phyloP scores from a whole-genome alignment of 2,888 invertebrate species.

The Pycnomerus fuliginosus region DNA sequence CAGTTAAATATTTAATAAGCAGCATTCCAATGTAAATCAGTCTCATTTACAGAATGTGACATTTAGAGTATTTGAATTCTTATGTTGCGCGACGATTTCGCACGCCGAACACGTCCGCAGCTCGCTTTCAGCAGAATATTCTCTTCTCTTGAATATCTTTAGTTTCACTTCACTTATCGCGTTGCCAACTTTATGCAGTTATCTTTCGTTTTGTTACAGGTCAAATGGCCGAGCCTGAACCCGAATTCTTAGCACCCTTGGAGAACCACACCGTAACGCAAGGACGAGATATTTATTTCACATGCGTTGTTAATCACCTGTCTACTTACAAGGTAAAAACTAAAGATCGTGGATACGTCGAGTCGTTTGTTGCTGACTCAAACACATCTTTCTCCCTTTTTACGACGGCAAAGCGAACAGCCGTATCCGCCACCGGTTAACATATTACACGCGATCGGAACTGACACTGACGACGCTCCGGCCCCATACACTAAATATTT shows the following conservation, averaged over 20 bases:
- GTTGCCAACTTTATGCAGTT: conserved; percentile 40
- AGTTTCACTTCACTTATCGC: conserved; percentile 52
- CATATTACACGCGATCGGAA: conserved; percentile 45
- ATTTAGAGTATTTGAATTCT: conserved; percentile 51
- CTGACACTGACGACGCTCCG: conserved; percentile 40
- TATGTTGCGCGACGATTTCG: conserved; percentile 42
- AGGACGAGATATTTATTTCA: conserved; percentile 85
- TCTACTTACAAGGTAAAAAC: conserved; percentile 77
- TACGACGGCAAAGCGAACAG: conserved; percentile 36
- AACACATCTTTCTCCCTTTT: conserved; percentile 38
- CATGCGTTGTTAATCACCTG: conserved; percentile 88
- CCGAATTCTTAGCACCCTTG: conserved; percentile 80
- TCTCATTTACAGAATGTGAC: conserved; percentile 47
- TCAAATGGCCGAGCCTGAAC: conserved; percentile 70
- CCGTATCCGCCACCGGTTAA: conserved; percentile 33
- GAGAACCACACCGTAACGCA: conserved; percentile 86
- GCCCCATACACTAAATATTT: conserved; percentile 26
- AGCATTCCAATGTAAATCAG: conserved; percentile 52
- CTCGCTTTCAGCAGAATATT: conserved; percentile 50
- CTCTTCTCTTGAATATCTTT: conserved; percentile 50
- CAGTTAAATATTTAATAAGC: conserved; percentile 51
- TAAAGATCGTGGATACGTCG: conserved; percentile 21
- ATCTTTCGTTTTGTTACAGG: conserved; percentile 57
- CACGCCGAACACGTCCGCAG: conserved; percentile 50
- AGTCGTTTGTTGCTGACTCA: conserved; percentile 39